Conservation (phyloP, 1,140 invertebrate genomes). For the Magallana gigas region DNA sequence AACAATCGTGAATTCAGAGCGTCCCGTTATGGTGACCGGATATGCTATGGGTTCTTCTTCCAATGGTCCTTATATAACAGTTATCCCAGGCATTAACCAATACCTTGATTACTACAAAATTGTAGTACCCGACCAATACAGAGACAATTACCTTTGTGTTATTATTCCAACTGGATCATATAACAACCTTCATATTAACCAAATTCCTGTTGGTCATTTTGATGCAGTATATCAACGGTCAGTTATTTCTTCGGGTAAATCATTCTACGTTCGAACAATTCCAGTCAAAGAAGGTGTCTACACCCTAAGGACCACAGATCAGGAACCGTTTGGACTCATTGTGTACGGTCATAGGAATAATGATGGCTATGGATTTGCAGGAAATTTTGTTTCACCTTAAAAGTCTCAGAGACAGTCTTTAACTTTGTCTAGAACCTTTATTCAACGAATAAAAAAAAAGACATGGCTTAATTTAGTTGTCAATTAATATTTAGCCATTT, state of each 20-base stretch:
- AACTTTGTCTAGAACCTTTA: no score
- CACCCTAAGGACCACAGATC: background rate
- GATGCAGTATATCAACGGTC: background rate
- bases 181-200: background rate
- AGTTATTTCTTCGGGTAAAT: background rate
- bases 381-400: background rate
- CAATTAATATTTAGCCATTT: no score
- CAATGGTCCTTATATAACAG: background rate
- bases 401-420: no score
- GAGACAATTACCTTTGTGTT: background rate
- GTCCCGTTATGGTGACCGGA: background rate
- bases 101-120: background rate
- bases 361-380: background rate
- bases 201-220: background rate
- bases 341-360: background rate
- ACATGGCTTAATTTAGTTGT: no score
- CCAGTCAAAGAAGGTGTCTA: background rate
- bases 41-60: background rate
- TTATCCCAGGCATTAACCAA: background rate
- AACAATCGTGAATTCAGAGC: background rate
- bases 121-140: background rate
- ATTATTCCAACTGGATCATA: background rate
- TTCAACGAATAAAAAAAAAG: no score
- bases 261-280: background rate
- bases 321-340: background rate